Percentiles rank a stretch among this genome's conserved stretches.
These are phyloP conservation scores for Cynopterus sphinx DNA, from an alignment of 2,797 vertebrate genomes.

Conservation along the genomic window DNA sequence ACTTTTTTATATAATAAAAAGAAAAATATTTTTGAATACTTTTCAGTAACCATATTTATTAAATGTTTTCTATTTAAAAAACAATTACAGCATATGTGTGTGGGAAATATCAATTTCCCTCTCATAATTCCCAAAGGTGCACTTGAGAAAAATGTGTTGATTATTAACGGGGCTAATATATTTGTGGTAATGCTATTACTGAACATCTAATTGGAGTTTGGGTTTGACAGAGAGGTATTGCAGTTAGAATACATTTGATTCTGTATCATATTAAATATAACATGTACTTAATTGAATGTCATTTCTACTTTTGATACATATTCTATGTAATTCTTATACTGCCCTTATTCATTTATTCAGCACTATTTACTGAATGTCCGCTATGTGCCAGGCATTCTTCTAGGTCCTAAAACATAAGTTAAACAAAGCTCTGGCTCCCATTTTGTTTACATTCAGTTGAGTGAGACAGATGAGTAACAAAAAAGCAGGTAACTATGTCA, in stretches of 20 bases:
- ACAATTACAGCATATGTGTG: conserved; percentile 43
- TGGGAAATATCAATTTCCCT: conserved; percentile 76
- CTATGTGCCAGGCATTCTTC: neutral
- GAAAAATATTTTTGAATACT: conserved; percentile 50
- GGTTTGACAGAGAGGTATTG: conserved; percentile 12
- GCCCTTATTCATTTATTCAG: neutral
- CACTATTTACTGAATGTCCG: neutral
- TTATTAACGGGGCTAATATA: conserved; percentile 77
- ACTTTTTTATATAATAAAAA: conserved; percentile 58
- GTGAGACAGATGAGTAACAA: neutral
- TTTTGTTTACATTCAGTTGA: neutral
- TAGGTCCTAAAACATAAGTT: neutral
- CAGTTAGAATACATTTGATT: neutral
- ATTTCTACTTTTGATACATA: neutral
- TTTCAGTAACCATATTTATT: conserved; percentile 57
- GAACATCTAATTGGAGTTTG: conserved; percentile 29
- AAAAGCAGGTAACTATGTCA: neutral
- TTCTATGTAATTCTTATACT: neutral
- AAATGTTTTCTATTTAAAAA: conserved; percentile 9
- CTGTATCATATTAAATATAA: conserved; percentile 25
- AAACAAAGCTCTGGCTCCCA: neutral
- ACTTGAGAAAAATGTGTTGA: conserved; percentile 73
- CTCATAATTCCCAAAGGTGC: conserved; percentile 62
- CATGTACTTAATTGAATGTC: neutral
- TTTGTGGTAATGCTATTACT: conserved; percentile 62